Percentiles rank a stretch among this genome's conserved stretches.
Conservation (phyloP, 2,888 invertebrate species). For the Sinohyriopsis cumingii region DNA sequence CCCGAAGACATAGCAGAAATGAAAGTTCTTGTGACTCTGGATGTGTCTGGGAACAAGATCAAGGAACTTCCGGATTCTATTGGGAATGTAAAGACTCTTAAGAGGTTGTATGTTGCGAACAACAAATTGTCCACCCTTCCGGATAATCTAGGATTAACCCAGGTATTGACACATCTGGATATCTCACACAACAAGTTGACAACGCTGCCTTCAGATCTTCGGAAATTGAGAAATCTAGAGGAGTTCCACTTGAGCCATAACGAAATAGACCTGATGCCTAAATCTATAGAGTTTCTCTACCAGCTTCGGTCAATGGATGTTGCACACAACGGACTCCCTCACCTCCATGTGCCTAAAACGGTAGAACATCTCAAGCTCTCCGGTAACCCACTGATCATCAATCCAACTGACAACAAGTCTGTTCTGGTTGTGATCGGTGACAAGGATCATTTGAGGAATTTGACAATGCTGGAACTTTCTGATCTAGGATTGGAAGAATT, state of each 20-base stretch:
- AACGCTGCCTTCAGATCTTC: constrained; percentile 59
- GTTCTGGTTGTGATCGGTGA: constrained; percentile 63
- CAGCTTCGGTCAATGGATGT: constrained; percentile 62
- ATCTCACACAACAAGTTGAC: constrained; percentile 61
- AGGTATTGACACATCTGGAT: constrained; percentile 61
- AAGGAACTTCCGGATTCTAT: constrained; percentile 53
- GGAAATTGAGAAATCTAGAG: constrained; percentile 62
- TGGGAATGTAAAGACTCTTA: constrained; percentile 57
- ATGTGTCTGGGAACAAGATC: constrained; percentile 64
- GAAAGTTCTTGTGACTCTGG: constrained; percentile 59
- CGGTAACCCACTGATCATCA: constrained; percentile 62
- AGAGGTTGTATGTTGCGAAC: constrained; percentile 55
- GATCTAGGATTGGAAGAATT: constrained; percentile 63
- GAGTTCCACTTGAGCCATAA: constrained; percentile 61
- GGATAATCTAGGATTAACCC: constrained; percentile 54
- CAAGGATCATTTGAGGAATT: constrained; percentile 60
- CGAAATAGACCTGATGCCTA: constrained; percentile 60
- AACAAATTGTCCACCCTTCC: constrained; percentile 60
- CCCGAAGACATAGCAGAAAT: constrained; percentile 63
- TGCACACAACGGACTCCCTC: constrained; percentile 60
- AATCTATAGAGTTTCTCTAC: constrained; percentile 63
- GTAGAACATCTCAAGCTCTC: constrained; percentile 56
- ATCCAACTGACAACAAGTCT: constrained; percentile 51
- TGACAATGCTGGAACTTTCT: constrained; percentile 61
- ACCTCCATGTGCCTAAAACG: constrained; percentile 63